Evolutionary conservation across 1,140 invertebrate genomes (phyloP).

Genomic region (Chrysopa pallens): DNA sequence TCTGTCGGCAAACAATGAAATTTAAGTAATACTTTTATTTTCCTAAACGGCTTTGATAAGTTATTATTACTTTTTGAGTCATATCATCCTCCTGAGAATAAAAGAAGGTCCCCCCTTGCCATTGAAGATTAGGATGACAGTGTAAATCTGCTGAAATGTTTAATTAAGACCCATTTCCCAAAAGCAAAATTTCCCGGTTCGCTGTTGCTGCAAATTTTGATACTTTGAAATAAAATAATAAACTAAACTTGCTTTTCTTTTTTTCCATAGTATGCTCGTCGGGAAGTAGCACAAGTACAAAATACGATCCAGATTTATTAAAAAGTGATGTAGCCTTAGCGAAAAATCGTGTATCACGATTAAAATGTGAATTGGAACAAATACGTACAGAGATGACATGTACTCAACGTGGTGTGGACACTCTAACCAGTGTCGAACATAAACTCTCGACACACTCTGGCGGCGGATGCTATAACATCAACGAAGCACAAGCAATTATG

Average conservation of each 20-base stretch:
- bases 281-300: constrained; percentile 71
- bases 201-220: too few relatives aligned
- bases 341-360: constrained; percentile 66
- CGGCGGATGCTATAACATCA: constrained; percentile 75
- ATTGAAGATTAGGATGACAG: too few relatives aligned
- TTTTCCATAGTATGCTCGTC: constrained; percentile 68
- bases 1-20: too few relatives aligned
- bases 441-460: constrained; percentile 70
- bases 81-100: too few relatives aligned
- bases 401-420: constrained; percentile 82
- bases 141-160: too few relatives aligned
- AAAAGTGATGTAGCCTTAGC: constrained; percentile 83
- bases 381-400: constrained; percentile 81
- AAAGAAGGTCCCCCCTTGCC: too few relatives aligned
- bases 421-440: constrained; percentile 79
- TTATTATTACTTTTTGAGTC: too few relatives aligned
- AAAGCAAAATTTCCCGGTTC: too few relatives aligned
- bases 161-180: too few relatives aligned
- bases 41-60: too few relatives aligned
- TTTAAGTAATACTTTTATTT: too few relatives aligned
- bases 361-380: constrained; percentile 81
- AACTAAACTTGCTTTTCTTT: constrained; percentile 9
- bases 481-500: constrained; percentile 86
- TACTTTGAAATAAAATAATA: too few relatives aligned
- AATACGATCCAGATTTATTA: constrained; percentile 85